phyloP scores from a whole-genome alignment of 2,888 invertebrate genomes.

The Aporophyla lueneburgensis region DNA sequence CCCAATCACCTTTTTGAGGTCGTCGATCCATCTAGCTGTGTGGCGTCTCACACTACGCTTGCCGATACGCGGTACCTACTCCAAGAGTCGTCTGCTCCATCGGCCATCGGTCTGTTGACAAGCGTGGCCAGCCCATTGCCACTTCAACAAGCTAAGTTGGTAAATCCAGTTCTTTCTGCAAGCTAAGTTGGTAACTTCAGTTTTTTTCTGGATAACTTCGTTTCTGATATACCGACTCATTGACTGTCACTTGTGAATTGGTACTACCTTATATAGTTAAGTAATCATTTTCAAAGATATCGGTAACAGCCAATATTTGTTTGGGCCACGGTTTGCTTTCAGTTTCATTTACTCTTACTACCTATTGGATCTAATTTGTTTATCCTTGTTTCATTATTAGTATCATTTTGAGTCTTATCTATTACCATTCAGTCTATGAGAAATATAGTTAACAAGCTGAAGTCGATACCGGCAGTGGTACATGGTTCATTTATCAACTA shows the following conservation, averaged over 20 bases:
- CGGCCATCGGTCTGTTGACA: too few relatives aligned
- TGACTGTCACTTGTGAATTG: not conserved
- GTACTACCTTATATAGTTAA: not conserved
- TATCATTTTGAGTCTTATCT: not conserved
- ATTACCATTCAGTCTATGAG: not conserved
- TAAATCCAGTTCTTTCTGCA: too few relatives aligned
- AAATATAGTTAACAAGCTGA: not conserved
- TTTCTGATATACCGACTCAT: not conserved
- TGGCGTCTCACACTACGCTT: too few relatives aligned
- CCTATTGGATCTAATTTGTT: not conserved
- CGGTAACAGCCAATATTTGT: not conserved
- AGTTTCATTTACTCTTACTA: not conserved
- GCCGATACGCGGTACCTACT: too few relatives aligned
- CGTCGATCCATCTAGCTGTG: too few relatives aligned
- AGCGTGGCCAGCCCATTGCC: too few relatives aligned
- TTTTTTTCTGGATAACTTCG: too few relatives aligned
- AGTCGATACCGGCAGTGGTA: not conserved
- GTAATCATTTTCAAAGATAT: not conserved
- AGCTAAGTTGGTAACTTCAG: too few relatives aligned
- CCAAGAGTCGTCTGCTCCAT: too few relatives aligned
- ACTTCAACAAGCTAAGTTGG: too few relatives aligned
- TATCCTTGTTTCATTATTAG: not conserved
- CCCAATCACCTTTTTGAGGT: too few relatives aligned
- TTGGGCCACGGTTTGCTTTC: not conserved
- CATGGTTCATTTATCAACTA: not conserved